Base-by-base conservation (phyloP, 2,797 vertebrate species). In the Siniperca undulata region DNA sequence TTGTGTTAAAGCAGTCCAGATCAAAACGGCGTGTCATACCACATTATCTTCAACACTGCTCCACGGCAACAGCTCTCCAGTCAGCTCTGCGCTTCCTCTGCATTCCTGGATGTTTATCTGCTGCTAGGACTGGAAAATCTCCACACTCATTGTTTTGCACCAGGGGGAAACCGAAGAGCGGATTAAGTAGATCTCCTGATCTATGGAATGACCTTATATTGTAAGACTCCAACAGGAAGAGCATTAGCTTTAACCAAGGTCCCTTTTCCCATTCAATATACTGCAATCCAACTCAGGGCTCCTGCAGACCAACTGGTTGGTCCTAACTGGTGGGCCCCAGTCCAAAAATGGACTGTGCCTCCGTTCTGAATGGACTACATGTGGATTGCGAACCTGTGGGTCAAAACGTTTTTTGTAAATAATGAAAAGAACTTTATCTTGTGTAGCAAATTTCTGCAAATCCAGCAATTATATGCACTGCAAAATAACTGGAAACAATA, bases 41-140 rank as follows among this genome's bases (percentile, higher is more conserved):
- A 75, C 81, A 92, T 95, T 92, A 94, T 89, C 85, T 83, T 92
- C 90, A 92, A 80, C 77, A 69, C 74, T 14, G 74, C 83, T 86
- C 62, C 82, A 68, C 77, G 10, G 78, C 81, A 89, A 84, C 84
- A 77, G 88, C 85, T 88, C 88, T 80, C 70, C 65, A 86, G 83
- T 90, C 87, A 75, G 89, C 81, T 77, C 86, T 74, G 88, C 81
- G 88, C 75, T 81, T 79, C 88, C 88, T 88, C 88, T 52, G 74
- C 81, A 83, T 90, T 70, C 79, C 81, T 80, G 84, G 62, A 91
- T 95, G 92, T 94, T 92, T 93, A 92, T 93, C 88, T 93, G 90
- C 90, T 93, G 88, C 91, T 75, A 91, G 77, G 84, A 87, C 85
- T 84, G 88, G 78, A 83, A 92, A 92, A 88, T 89, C 86, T 93